Percentiles rank a stretch among this genome's conserved stretches.
Conservation (phyloP, 1,140 invertebrate genomes). For the Anoplolepis gracilipes region DNA sequence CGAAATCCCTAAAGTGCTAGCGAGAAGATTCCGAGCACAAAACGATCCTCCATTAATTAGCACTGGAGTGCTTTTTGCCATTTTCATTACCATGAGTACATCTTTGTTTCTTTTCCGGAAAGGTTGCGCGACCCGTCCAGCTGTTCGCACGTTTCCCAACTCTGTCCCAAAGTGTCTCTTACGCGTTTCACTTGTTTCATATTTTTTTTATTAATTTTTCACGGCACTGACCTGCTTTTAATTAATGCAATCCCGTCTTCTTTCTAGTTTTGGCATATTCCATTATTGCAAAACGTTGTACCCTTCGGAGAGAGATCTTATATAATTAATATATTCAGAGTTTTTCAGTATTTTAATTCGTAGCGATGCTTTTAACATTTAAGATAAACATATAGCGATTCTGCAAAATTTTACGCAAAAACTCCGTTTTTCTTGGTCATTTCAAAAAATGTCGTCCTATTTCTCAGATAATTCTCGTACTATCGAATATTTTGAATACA, state of each 20-base stretch:
- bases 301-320: not conserved
- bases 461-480: slow-evolving; percentile 24
- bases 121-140: slow-evolving; percentile 63
- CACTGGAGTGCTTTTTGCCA: slow-evolving; percentile 70
- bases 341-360: slow-evolving; percentile 24
- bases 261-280: slow-evolving; percentile 4
- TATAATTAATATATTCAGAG: slow-evolving; percentile 27
- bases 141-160: slow-evolving; percentile 66
- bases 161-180: slow-evolving; percentile 43
- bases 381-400: not conserved
- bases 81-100: slow-evolving; percentile 69
- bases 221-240: slow-evolving; percentile 39
- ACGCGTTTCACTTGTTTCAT: slow-evolving; percentile 32
- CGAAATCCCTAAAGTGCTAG: slow-evolving; percentile 62
- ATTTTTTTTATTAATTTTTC: slow-evolving; percentile 57
- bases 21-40: slow-evolving; percentile 60
- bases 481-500: not conserved
- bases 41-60: slow-evolving; percentile 75
- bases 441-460: not conserved
- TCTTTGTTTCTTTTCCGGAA: slow-evolving; percentile 44
- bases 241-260: slow-evolving; percentile 32
- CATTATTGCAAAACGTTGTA: not conserved
- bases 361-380: slow-evolving; percentile 9
- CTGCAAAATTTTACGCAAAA: not conserved
- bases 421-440: not conserved